phyloP scores from a whole-genome alignment of 53 echinoderm and acorn worm species.

The Henricia sp. region DNA sequence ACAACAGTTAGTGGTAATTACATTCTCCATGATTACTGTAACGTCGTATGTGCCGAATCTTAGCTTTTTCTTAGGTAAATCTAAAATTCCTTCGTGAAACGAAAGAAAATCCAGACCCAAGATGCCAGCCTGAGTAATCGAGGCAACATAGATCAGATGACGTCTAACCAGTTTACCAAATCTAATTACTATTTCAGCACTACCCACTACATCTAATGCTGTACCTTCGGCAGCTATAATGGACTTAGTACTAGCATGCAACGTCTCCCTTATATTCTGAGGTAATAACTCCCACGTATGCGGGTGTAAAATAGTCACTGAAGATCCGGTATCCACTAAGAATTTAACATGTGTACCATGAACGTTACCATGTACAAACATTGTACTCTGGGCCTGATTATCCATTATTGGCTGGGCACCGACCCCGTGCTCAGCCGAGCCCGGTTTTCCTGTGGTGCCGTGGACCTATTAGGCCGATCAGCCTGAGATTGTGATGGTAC shows the following conservation, averaged over 20 bases:
- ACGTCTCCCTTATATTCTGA: background rate
- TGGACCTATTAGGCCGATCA: background rate
- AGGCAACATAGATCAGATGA: conserved; percentile 13
- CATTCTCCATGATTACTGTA: background rate
- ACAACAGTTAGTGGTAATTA: conserved; percentile 3
- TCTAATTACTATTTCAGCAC: conserved; percentile 13
- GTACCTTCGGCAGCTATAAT: conserved; percentile 27
- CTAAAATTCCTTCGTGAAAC: conserved; percentile 8
- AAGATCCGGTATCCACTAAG: conserved; percentile 28
- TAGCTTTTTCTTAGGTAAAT: background rate
- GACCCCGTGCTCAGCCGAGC: conserved; percentile 19
- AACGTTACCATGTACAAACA: conserved; percentile 32
- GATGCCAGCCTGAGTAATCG: conserved; percentile 29
- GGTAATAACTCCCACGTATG: conserved; percentile 22
- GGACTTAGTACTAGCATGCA: background rate
- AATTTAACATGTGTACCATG: background rate
- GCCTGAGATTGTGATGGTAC: background rate
- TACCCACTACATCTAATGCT: conserved; percentile 3
- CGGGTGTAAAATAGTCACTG: conserved; percentile 30
- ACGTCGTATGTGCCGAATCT: background rate
- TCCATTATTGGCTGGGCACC: conserved; percentile 4
- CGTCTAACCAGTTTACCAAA: conserved; percentile 26
- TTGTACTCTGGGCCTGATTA: conserved; percentile 12
- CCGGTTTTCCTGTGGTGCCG: background rate
- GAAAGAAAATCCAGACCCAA: conserved; percentile 31